A percentile compares a stretch with the other conserved stretches of the same genome.
Evolutionary conservation across 30 jellyfish, hydroid and myxozoan species (phyloP).

Genomic region (Aurelia aurita): DNA sequence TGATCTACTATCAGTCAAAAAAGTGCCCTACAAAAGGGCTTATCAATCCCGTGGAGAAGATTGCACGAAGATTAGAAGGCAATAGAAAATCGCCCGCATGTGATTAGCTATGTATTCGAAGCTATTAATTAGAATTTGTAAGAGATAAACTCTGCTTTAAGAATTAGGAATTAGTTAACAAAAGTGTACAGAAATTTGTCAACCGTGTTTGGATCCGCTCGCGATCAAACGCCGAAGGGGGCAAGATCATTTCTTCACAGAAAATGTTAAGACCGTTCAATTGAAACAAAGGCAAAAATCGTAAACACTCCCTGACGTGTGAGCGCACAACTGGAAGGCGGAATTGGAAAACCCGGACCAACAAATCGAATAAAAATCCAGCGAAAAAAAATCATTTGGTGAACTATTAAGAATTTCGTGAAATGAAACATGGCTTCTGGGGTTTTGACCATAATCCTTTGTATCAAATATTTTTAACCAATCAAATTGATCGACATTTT

Average conservation of each 20-base stretch:
- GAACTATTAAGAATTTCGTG: too few species aligned
- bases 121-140: conserved; percentile 60
- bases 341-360: too few species aligned
- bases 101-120: conserved; percentile 49
- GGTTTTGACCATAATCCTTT: too few species aligned
- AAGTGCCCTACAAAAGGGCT: conserved; percentile 14
- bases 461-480: too few species aligned
- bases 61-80: conserved; percentile 60
- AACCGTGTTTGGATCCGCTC: conserved; percentile 16
- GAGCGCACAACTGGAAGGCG: too few species aligned
- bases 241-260: conserved; percentile 7
- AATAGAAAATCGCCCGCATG: conserved; percentile 69
- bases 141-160: conserved; percentile 56
- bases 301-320: not conserved
- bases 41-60: conserved; percentile 40
- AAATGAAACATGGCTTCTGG: too few species aligned
- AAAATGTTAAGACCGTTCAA: not conserved
- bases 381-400: too few species aligned
- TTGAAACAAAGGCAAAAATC: not conserved
- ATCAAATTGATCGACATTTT: too few species aligned
- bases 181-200: conserved; percentile 25
- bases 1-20: too few species aligned
- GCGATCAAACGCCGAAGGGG: conserved; percentile 37
- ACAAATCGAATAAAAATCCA: too few species aligned
- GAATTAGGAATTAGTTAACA: conserved; percentile 13